Evolutionary conservation across 2,888 invertebrate species (phyloP).

Genomic region (Falcaria lacertinaria): DNA sequence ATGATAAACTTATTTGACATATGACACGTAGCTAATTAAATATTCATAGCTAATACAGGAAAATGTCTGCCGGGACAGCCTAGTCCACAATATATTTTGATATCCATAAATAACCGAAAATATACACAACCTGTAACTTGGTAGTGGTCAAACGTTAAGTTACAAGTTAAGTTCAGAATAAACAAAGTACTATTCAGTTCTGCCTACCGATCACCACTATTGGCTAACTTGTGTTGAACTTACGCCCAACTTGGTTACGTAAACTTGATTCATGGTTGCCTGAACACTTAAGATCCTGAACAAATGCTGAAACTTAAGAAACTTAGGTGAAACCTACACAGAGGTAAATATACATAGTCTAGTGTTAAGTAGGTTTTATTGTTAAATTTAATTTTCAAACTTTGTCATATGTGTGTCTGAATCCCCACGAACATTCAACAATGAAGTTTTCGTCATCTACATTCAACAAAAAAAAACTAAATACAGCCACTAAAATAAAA

Average conservation of each 20-base stretch:
- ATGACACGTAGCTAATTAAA: too few species aligned
- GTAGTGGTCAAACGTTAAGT: neutral
- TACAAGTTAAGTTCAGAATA: neutral
- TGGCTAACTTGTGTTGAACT: neutral
- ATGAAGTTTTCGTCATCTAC: too few species aligned
- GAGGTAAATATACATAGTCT: neutral
- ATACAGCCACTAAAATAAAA: too few species aligned
- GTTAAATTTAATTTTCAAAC: too few species aligned
- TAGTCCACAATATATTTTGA: too few species aligned
- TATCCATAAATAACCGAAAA: too few species aligned
- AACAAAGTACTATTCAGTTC: neutral
- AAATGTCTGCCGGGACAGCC: too few species aligned
- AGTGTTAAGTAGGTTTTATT: neutral
- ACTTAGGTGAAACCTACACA: neutral
- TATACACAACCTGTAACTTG: neutral
- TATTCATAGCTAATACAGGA: too few species aligned
- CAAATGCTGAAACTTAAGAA: conserved; percentile 37
- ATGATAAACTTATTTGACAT: too few species aligned
- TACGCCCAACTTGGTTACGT: conserved; percentile 22
- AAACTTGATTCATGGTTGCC: conserved; percentile 20
- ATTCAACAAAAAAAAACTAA: too few species aligned
- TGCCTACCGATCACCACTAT: neutral
- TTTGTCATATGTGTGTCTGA: too few species aligned
- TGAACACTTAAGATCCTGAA: conserved; percentile 19
- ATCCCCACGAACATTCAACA: too few species aligned